These are phyloP conservation scores for Semicossyphus pulcher DNA, from an alignment of 2,113 vertebrate genomes.

Conservation along the genomic window DNA sequence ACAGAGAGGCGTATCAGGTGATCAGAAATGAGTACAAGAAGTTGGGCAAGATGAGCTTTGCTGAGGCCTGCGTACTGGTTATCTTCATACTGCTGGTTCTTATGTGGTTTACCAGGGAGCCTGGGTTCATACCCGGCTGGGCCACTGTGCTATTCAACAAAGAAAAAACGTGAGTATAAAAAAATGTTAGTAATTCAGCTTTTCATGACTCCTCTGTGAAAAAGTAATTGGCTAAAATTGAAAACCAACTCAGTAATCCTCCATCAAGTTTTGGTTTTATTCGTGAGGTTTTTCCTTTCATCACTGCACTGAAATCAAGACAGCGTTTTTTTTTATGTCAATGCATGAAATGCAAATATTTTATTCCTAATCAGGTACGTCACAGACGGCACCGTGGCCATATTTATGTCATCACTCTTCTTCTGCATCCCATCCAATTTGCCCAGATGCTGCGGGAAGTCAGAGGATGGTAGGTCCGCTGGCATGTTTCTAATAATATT, in stretches of 20 bases:
- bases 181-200: too few relatives aligned
- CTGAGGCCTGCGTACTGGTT: slow-evolving; percentile 81
- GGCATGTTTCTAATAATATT: neutral
- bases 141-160: slow-evolving; percentile 81
- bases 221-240: neutral
- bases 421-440: slow-evolving; percentile 86
- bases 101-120: slow-evolving; percentile 94
- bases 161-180: slow-evolving; percentile 79
- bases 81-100: slow-evolving; percentile 87
- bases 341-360: neutral
- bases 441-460: slow-evolving; percentile 38
- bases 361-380: slow-evolving; percentile 79
- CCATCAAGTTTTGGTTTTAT: neutral
- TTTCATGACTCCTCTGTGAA: neutral
- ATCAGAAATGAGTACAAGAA: slow-evolving; percentile 84
- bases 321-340: neutral
- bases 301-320: too few relatives aligned
- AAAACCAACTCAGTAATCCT: neutral
- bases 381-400: slow-evolving; percentile 88
- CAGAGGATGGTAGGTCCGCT: slow-evolving; percentile 30
- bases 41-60: slow-evolving; percentile 87
- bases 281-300: neutral
- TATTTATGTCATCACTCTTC: slow-evolving; percentile 84
- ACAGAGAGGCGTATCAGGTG: slow-evolving; percentile 75
- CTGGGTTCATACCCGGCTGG: slow-evolving; percentile 92